Percentiles rank a stretch among this genome's conserved stretches.
Evolutionary conservation across 2,113 vertebrate species (phyloP).

Genomic region (Halichoeres trimaculatus): DNA sequence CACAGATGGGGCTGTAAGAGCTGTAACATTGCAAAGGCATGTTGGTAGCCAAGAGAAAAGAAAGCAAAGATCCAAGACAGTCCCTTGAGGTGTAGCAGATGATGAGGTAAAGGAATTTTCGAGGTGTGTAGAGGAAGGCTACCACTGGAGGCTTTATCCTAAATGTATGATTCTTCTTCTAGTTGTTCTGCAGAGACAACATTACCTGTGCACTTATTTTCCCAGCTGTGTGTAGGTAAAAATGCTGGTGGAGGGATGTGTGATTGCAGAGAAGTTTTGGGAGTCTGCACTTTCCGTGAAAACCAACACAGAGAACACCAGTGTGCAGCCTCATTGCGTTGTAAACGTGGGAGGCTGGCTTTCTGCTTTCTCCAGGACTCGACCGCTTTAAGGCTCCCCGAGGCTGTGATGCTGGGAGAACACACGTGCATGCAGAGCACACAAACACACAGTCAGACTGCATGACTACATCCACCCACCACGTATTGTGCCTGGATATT

Average conservation of each 20-base stretch:
- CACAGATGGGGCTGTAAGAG: too few relatives aligned
- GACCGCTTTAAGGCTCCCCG: constrained; percentile 34
- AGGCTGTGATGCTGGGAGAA: constrained; percentile 28
- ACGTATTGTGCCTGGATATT: constrained; percentile 16
- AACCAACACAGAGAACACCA: constrained; percentile 10
- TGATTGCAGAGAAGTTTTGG: neutral
- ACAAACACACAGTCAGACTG: constrained; percentile 1
- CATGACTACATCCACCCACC: constrained; percentile 40
- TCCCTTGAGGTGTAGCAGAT: neutral
- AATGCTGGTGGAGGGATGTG: constrained; percentile 5
- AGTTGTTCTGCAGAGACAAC: neutral
- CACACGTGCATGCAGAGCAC: neutral
- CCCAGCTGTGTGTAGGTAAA: neutral
- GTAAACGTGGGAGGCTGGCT: constrained; percentile 29
- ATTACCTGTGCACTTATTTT: neutral
- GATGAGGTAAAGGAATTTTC: too few relatives aligned
- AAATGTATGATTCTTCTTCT: constrained; percentile 22
- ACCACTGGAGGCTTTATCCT: too few relatives aligned
- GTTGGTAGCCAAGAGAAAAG: too few relatives aligned
- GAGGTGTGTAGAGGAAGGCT: constrained; percentile 17
- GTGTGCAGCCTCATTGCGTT: constrained; percentile 27
- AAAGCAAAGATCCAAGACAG: too few relatives aligned
- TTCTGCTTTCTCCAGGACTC: constrained; percentile 35
- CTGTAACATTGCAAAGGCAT: too few relatives aligned
- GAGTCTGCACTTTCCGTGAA: constrained; percentile 26